Percentiles rank a stretch among this genome's conserved stretches.
Conservation (phyloP, 1,140 invertebrate species). For the Brachionus calyciflorus region DNA sequence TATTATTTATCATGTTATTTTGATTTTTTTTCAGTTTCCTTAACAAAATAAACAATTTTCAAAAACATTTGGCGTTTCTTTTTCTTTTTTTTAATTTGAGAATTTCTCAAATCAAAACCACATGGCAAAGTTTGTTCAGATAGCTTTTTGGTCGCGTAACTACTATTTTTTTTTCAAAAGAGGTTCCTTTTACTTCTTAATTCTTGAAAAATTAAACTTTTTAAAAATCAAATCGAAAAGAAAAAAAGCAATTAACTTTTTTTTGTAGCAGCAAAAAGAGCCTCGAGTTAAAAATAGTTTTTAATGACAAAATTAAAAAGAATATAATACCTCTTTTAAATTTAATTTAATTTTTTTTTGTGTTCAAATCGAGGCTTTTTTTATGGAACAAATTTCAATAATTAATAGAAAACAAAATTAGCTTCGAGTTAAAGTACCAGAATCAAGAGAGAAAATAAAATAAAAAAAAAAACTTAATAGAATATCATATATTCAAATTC, state of each 20-base stretch:
- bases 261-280: background rate
- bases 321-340: background rate
- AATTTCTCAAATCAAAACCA: constrained; percentile 3
- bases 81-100: background rate
- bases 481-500: background rate
- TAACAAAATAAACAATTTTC: background rate
- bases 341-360: too few species aligned
- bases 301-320: background rate
- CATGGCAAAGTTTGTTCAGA: too few species aligned
- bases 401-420: background rate
- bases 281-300: background rate
- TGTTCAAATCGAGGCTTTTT: too few species aligned
- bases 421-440: constrained; percentile 27
- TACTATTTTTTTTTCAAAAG: background rate
- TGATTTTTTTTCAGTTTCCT: too few species aligned
- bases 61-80: constrained; percentile 19
- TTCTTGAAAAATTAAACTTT: too few species aligned
- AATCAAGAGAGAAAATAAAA: constrained; percentile 11
- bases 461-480: background rate
- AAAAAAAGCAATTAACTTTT: constrained; percentile 4
- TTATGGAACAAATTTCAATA: constrained; percentile 15
- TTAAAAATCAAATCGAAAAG: too few species aligned
- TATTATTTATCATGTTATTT: background rate
- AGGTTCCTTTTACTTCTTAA: too few species aligned
- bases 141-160: background rate